Base-by-base conservation (phyloP, 2,797 vertebrate genomes). In the Ctenopoma multispine region DNA sequence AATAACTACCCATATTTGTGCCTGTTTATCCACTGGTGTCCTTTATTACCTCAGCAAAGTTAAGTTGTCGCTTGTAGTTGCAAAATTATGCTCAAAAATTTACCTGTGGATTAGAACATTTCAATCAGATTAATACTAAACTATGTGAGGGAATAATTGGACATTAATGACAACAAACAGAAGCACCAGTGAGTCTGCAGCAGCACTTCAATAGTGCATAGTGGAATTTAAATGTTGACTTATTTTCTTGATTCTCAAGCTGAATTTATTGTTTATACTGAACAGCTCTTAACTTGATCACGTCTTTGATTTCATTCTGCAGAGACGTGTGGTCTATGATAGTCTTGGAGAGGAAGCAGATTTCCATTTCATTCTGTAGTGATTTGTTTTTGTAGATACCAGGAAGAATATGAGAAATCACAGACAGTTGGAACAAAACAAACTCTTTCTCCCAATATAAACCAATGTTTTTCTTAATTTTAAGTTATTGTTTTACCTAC, bases 21-120 rank as follows among this genome's bases (percentile, higher is more conserved):
- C 81, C 85, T 89, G 72, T 72, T 79, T 81, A 74, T 51, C 53
- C 68, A 66, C 54, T 73, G 62, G 58, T 82, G 38, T 83, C 41
- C 79, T 77, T 79, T 74, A 77, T 86, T 89, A 83, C 85, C 86
- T 90, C 86, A 83, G 71, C 44, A 81, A 72, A 55, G 53, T 34
- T 69, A 57, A 7, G 29, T 83, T 77, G 49, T 83, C 43, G 60
- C 67, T n/a, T 67, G 47, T 51, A 53, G 43, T 7, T 53, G 47
- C 27, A 54, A 55, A 20, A 54, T 7, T 23, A 6, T 29, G 51
- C 60, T 38, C 0, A n/a, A 49, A 69, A 51, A 38, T 11, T 0
- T 4, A 40, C 13, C 14, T 27, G 36, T 20, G 23, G 48, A 63
- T 20, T 34, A 20, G 7, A 73, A 44, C 10, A 24, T 67, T 48